Percentiles rank a stretch among this genome's conserved stretches.
These are phyloP conservation scores for Ganaspis sp. DNA, from an alignment of 1,140 invertebrate species.

Conservation along the genomic window DNA sequence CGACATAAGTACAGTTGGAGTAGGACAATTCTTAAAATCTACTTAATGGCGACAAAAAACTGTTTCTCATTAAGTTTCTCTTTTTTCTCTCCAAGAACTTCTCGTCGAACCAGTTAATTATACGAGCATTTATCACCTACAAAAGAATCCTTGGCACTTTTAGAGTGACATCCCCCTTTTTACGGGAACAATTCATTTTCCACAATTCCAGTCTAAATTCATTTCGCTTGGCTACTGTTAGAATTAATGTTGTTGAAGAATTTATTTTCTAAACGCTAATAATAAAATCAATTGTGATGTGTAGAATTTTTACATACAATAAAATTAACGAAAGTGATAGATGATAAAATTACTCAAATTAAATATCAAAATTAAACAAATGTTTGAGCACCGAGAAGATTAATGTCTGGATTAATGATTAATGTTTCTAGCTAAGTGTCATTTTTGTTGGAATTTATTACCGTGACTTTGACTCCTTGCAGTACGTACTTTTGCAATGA, in stretches of 20 bases:
- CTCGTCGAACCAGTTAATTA: not conserved
- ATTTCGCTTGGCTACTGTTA: not conserved
- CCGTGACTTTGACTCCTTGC: too few relatives aligned
- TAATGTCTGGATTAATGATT: too few relatives aligned
- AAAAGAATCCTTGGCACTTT: not conserved
- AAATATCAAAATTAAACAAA: too few relatives aligned
- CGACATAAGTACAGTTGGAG: not conserved
- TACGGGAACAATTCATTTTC: not conserved
- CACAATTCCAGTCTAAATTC: not conserved
- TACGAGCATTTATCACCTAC: not conserved
- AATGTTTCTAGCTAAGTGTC: too few relatives aligned
- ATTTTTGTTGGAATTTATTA: too few relatives aligned
- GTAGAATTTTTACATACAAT: too few relatives aligned
- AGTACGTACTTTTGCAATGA: too few relatives aligned
- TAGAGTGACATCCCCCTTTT: not conserved
- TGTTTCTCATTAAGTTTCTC: not conserved
- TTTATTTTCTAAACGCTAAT: too few relatives aligned
- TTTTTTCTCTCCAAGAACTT: not conserved
- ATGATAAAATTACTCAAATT: too few relatives aligned
- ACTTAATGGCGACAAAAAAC: not conserved
- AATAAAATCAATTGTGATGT: too few relatives aligned
- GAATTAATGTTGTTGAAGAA: not conserved
- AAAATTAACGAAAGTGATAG: too few relatives aligned
- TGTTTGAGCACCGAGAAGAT: too few relatives aligned
- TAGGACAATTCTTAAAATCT: slow-evolving; percentile 9